These are phyloP conservation scores for Pherbina coryleti DNA, from an alignment of 2,888 invertebrate genomes.

Conservation along the genomic window DNA sequence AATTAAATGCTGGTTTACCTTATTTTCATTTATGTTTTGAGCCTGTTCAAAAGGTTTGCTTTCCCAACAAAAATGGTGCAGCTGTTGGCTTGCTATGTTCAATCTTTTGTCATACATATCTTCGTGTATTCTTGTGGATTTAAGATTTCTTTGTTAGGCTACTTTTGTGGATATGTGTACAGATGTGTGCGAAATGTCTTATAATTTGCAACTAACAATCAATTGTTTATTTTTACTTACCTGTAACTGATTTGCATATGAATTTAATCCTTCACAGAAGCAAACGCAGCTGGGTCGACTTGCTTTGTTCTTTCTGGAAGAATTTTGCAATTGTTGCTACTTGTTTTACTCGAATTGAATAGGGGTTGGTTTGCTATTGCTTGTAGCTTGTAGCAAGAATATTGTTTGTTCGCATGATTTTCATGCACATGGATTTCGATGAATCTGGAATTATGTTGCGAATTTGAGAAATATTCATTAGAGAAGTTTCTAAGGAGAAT, in stretches of 20 bases:
- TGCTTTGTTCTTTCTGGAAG: not conserved
- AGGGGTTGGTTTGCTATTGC: not conserved
- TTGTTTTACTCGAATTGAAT: not conserved
- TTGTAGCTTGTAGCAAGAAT: no score
- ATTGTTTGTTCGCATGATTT: no score
- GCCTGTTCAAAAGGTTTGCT: no score
- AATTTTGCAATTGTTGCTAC: conserved; percentile 1
- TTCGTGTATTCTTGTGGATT: not conserved
- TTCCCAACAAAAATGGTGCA: not conserved
- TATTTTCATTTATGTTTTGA: not conserved
- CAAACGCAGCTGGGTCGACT: not conserved
- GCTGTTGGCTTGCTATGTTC: not conserved
- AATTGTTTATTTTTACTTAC: not conserved
- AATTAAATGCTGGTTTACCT: not conserved
- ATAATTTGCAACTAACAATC: no score
- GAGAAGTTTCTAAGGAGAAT: no score
- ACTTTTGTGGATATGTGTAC: no score
- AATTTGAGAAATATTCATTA: no score
- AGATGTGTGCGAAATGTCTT: no score
- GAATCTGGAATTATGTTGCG: no score
- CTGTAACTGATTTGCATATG: not conserved
- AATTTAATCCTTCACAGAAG: not conserved
- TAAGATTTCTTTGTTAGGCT: no score
- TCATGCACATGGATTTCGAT: no score
- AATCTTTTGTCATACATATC: not conserved